A percentile compares a stretch with the other conserved stretches of the same genome.
Conservation (phyloP, 2,113 vertebrate species). For the Rhea americana region DNA sequence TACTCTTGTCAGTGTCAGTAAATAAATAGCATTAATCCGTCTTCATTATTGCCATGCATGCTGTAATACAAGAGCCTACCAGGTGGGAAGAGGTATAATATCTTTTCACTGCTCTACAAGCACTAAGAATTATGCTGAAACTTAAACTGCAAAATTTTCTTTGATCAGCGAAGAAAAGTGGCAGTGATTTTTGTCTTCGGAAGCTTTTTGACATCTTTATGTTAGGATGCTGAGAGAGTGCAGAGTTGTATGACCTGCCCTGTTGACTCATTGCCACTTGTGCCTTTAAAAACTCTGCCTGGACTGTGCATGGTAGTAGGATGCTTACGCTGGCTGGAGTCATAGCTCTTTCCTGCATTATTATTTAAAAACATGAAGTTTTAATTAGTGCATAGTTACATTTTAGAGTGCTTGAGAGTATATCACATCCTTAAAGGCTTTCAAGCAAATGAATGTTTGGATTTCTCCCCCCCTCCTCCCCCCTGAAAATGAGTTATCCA, state of each 20-base stretch:
- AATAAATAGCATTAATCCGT: slow-evolving; percentile 84
- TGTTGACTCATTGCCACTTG: background rate
- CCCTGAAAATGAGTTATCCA: background rate
- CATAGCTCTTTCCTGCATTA: background rate
- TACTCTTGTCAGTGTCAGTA: slow-evolving; percentile 75
- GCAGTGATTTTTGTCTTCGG: slow-evolving; percentile 40
- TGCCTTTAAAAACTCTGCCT: background rate
- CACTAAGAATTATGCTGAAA: slow-evolving; percentile 58
- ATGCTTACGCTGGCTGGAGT: background rate
- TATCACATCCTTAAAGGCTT: background rate
- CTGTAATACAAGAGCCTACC: slow-evolving; percentile 46
- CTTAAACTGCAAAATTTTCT: slow-evolving; percentile 39
- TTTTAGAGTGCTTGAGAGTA: slow-evolving; percentile 15
- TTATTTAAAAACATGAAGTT: slow-evolving; percentile 13
- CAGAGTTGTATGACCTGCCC: background rate
- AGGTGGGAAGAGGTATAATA: slow-evolving; percentile 46
- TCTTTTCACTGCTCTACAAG: slow-evolving; percentile 36
- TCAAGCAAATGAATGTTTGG: background rate
- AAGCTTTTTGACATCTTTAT: slow-evolving; percentile 50
- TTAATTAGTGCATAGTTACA: background rate
- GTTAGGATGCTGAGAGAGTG: background rate
- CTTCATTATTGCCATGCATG: slow-evolving; percentile 79
- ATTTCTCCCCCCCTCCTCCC: accelerated
- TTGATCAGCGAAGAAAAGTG: slow-evolving; percentile 45
- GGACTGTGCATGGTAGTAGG: background rate